Evolutionary conservation across 1,140 invertebrate species (phyloP).

Genomic region (Atopsyche davidsoni): DNA sequence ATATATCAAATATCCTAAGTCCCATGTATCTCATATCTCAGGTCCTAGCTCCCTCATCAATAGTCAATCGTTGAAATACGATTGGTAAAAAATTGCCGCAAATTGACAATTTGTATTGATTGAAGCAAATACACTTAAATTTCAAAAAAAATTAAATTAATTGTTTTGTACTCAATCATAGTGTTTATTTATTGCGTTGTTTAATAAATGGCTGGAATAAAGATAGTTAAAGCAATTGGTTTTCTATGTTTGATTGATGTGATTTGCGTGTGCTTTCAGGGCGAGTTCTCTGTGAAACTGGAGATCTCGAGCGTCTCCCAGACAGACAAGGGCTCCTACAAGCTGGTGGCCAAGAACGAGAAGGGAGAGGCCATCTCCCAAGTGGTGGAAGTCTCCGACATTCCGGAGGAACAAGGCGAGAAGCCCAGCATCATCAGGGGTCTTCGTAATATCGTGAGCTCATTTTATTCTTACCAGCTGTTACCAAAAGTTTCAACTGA

Average conservation of each 20-base stretch:
- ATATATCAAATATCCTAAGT: too few relatives aligned
- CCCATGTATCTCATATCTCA: too few relatives aligned
- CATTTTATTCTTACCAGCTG: neutral
- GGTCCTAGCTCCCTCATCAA: too few relatives aligned
- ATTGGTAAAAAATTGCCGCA: too few relatives aligned
- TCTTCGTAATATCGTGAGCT: constrained; percentile 65
- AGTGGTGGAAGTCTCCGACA: constrained; percentile 76
- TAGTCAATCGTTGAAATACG: too few relatives aligned
- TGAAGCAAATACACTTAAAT: too few relatives aligned
- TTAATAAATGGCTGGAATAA: too few relatives aligned
- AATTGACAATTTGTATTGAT: too few relatives aligned
- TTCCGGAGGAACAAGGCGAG: constrained; percentile 67
- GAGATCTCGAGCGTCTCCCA: constrained; percentile 76
- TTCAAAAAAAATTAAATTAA: too few relatives aligned
- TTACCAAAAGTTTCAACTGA: constrained; percentile 4
- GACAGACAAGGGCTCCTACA: constrained; percentile 81
- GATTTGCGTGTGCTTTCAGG: constrained; percentile 47
- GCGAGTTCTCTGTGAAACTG: constrained; percentile 80
- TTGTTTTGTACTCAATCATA: too few relatives aligned
- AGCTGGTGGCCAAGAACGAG: constrained; percentile 86
- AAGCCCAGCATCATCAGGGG: constrained; percentile 68
- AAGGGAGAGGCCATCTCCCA: constrained; percentile 91
- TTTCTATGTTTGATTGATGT: constrained; percentile 22
- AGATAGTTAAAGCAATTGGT: too few relatives aligned
- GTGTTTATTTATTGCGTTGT: too few relatives aligned